A percentile compares a stretch with the other conserved stretches of the same genome.
phyloP scores from a whole-genome alignment of 2,113 vertebrate genomes.

The Etheostoma cragini region DNA sequence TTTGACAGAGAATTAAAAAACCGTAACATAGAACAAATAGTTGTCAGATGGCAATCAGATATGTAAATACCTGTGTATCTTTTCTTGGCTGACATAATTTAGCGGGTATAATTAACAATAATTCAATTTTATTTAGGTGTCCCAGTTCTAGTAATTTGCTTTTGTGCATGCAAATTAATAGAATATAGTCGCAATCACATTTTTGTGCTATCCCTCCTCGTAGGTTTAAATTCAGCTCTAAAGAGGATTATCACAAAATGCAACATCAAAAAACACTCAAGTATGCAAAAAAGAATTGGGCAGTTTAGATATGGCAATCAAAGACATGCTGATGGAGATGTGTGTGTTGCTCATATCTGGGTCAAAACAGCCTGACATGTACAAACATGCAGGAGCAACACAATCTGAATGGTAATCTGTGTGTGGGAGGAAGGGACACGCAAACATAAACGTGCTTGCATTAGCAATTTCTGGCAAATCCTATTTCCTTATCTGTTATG shows the following conservation, averaged over 20 bases:
- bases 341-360: slow-evolving; percentile 28
- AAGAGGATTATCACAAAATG: slow-evolving; percentile 3
- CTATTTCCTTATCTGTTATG: slow-evolving; percentile 57
- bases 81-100: not conserved
- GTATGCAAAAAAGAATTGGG: not conserved
- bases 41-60: not conserved
- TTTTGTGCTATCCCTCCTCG: not conserved
- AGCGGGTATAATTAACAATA: slow-evolving; percentile 27
- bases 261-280: not conserved
- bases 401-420: slow-evolving; percentile 33
- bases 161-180: not conserved
- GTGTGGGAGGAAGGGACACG: not conserved
- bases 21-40: not conserved
- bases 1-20: not conserved
- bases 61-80: not conserved
- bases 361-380: slow-evolving; percentile 1
- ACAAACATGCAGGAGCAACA: slow-evolving; percentile 23
- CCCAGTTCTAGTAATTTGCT: slow-evolving; percentile 4
- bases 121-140: slow-evolving; percentile 11
- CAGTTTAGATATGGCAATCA: not conserved
- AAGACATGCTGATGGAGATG: not conserved
- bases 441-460: slow-evolving; percentile 58
- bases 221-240: not conserved
- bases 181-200: not conserved
- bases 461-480: slow-evolving; percentile 39